Base-by-base conservation (phyloP, 2,888 invertebrate genomes). In the Caenorhabditis angaria region DNA sequence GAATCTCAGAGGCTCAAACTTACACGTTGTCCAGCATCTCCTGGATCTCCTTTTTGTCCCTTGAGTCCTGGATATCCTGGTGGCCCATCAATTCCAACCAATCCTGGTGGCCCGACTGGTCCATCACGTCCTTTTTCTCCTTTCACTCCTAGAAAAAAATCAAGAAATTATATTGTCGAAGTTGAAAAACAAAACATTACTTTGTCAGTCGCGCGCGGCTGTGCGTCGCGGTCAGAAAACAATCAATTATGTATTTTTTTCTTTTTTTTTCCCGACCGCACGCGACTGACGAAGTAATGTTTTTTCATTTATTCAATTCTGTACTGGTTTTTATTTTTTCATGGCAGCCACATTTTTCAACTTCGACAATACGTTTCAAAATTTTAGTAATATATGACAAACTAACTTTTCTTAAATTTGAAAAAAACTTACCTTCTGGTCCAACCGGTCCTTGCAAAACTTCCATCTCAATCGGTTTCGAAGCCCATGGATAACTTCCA, bases 361-460 rank as follows among this genome's bases (percentile, higher is more conserved):
- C 32, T 5, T 32, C 50, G 24, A 8, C 6, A 5, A 50, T 14
- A 8, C 14, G 20, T n/a, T 50, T 50, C 24, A 22, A 22, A 14
- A 50, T 6, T 50, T 50, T 5, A 5, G 20, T 50, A 14, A 50
- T 6, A 5, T 50, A 4, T 4, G 5, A 50, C 4, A 50, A 14
- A 22, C 14, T 8, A n/a, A 50, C 20, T 50, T 22, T 22, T 50
- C 50, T 24, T 50, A 50, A n/a, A 5, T n/a, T 50, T 32, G 32
- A 32, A 32, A 32, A 32, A 41, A 41, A n/a, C 71, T 24, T 29
- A 77, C 80, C 81, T 32, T 29, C 54, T 25, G 77, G 75, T 59
- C 85, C 85, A 20, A 78, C 65, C 29, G 85, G 85, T 58, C 85
- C 85, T 69, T 81, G 85, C 57, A 85, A 71, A 14, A 86, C 84